Percentiles rank a stretch among this genome's conserved stretches.
phyloP scores from a whole-genome alignment of 2,113 vertebrate species.

The Notarius lentiginosus region DNA sequence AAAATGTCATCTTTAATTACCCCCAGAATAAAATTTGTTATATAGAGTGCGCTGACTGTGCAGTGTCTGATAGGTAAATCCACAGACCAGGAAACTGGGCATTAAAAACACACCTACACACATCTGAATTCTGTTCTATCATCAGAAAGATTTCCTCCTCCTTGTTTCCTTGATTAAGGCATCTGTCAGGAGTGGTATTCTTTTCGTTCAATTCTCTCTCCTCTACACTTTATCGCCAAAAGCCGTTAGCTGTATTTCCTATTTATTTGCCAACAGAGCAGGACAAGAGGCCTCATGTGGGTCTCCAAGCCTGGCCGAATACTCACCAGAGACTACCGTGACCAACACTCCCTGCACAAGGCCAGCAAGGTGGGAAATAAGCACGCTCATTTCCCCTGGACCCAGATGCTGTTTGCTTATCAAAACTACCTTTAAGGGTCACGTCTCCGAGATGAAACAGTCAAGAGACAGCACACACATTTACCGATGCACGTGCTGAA shows the following conservation, averaged over 20 bases:
- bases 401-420: constrained; percentile 59
- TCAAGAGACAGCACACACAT: constrained; percentile 45
- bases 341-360: constrained; percentile 48
- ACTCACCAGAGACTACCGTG: constrained; percentile 55
- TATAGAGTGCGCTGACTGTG: constrained; percentile 23
- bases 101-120: constrained; percentile 21
- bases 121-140: constrained; percentile 48
- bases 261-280: constrained; percentile 70
- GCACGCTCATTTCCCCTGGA: constrained; percentile 59
- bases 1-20: constrained; percentile 55
- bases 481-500: constrained; percentile 40
- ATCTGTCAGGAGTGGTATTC: constrained; percentile 64
- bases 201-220: constrained; percentile 65
- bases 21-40: constrained; percentile 32
- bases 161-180: constrained; percentile 48
- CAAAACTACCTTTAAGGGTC: constrained; percentile 70
- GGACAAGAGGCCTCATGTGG: constrained; percentile 51
- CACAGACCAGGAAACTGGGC: constrained; percentile 9
- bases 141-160: constrained; percentile 50
- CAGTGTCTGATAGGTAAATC: constrained; percentile 17
- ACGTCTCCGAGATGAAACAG: constrained; percentile 52
- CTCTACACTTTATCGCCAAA: constrained; percentile 61
- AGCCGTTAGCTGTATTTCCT: constrained; percentile 66
- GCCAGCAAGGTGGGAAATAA: constrained; percentile 66
- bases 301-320: constrained; percentile 48